Base-by-base conservation (phyloP, 1,140 invertebrate genomes). In the Cydia amplana region DNA sequence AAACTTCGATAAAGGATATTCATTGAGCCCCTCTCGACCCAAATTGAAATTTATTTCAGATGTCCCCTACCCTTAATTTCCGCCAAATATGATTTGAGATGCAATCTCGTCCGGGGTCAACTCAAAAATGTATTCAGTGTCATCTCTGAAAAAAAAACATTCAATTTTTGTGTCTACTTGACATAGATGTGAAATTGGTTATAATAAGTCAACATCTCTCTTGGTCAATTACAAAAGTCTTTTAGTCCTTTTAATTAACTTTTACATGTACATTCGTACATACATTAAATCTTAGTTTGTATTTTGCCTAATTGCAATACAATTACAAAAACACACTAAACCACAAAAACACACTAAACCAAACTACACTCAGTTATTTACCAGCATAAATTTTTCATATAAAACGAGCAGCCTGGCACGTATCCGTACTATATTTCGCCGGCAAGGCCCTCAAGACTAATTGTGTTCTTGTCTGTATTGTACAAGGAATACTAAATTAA, bases 11-110 rank as follows among this genome's bases (percentile, higher is more conserved):
- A 70, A 70, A 70, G n/a, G 65, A 70, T 70, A 76, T 84, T 82
- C 78, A 82, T 79, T 75, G 81, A 80, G 80, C 79, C 81, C 81
- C 85, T 80, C 84, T 81, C 82, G 83, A 83, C 81, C 81, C 79
- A 83, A 88, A 90, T 88, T 87, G 83, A 85, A 90, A 87, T 87
- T 87, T 86, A 90, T 88, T 86, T 87, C 80, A 82, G 80, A 84
- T 85, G 84, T 82, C 80, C 85, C 76, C 82, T 83, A 80, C 85
- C 82, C 83, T 87, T 90, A 87, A 88, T 87, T 88, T 87, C 82
- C 84, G 82, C 83, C 80, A 84, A 87, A 84, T 85, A 87, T 84
- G 85, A 86, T 88, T 87, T 81, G 77, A 85, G 84, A 90, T 87
- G 83, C 82, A 84, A 88, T 88, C 85, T 84, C 80, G 76, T 79